Conservation (phyloP, 1,140 invertebrate species). For the Zeugodacus cucurbitae region DNA sequence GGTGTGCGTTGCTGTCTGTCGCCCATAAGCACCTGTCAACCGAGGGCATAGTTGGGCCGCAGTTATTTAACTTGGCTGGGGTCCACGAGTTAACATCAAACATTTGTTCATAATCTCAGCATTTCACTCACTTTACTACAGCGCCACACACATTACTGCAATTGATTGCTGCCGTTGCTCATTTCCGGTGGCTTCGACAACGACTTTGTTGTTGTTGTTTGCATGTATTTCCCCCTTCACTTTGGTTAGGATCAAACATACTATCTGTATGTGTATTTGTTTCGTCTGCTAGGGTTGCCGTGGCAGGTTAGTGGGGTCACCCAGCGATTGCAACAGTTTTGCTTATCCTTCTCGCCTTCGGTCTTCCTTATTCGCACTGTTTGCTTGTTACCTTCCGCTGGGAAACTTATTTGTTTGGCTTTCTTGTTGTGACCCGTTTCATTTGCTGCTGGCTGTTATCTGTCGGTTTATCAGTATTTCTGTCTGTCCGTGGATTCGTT, state of each 20-base stretch:
- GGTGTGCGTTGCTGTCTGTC: background rate
- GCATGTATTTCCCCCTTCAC: too few relatives aligned
- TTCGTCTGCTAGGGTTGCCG: background rate
- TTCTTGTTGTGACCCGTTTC: background rate
- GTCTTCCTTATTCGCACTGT: background rate
- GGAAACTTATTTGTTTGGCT: background rate
- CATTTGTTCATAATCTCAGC: background rate
- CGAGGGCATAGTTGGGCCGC: background rate
- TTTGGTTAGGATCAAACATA: background rate
- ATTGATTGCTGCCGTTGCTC: conserved; percentile 27
- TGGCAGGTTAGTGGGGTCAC: background rate
- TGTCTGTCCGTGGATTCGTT: background rate
- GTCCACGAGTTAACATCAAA: background rate
- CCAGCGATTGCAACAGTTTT: background rate
- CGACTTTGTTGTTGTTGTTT: background rate
- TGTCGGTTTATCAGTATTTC: background rate
- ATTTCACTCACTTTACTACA: background rate
- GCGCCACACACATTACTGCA: background rate
- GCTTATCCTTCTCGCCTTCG: background rate
- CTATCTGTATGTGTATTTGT: background rate
- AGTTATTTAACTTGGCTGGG: background rate
- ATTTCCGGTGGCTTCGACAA: background rate
- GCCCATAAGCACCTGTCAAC: background rate
- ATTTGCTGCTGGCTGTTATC: background rate
- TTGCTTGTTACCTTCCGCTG: background rate